A percentile compares a stretch with the other conserved stretches of the same genome.
phyloP scores from a whole-genome alignment of 2,113 vertebrate species.

The Ciconia stormi region DNA sequence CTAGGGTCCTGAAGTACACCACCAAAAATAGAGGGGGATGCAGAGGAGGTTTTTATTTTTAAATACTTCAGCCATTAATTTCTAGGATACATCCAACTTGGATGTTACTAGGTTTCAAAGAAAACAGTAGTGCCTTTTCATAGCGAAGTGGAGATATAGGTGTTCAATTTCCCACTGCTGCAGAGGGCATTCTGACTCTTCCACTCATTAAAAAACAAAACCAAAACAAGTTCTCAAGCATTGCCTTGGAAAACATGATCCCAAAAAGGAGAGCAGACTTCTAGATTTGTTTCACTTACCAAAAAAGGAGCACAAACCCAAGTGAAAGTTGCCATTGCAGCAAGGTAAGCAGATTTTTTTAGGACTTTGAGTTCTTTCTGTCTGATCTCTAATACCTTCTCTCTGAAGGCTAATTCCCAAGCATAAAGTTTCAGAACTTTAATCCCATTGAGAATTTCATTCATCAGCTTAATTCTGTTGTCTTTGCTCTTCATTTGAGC shows the following conservation, averaged over 20 bases:
- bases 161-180: neutral
- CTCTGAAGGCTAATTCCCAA: constrained; percentile 94
- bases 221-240: neutral
- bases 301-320: constrained; percentile 98
- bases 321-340: constrained; percentile 90
- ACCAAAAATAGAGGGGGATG: neutral
- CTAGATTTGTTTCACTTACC: constrained; percentile 78
- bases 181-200: neutral
- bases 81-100: neutral
- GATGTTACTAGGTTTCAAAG: neutral
- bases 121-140: neutral
- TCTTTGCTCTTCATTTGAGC: constrained; percentile 98
- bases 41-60: neutral
- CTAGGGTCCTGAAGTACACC: neutral
- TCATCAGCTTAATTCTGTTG: constrained; percentile 95
- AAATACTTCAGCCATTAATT: neutral
- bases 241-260: neutral
- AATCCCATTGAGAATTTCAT: constrained; percentile 95
- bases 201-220: neutral
- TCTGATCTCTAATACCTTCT: constrained; percentile 89
- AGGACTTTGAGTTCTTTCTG: constrained; percentile 91
- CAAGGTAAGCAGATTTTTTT: constrained; percentile 90
- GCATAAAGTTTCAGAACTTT: constrained; percentile 97
- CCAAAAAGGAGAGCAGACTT: neutral
- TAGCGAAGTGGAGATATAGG: neutral